phyloP scores from a whole-genome alignment of 1,140 invertebrate genomes.

The Atta cephalotes region DNA sequence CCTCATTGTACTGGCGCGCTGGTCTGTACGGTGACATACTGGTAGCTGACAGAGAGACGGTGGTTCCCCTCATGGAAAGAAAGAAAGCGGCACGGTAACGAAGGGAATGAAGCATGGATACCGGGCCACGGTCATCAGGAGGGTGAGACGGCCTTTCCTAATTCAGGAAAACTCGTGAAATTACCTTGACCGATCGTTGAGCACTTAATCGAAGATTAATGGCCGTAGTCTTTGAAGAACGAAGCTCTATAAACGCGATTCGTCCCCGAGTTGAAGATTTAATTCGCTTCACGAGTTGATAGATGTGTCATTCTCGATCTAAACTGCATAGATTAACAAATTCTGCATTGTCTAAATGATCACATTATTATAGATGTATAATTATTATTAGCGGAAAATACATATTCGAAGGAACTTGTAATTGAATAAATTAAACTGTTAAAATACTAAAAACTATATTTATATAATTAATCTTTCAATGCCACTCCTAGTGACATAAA shows the following conservation, averaged over 20 bases:
- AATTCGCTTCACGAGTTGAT: background rate
- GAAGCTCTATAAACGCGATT: background rate
- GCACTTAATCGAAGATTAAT: slow-evolving; percentile 84
- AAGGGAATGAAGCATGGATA: slow-evolving; percentile 39
- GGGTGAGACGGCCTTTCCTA: slow-evolving; percentile 74
- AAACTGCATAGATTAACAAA: slow-evolving; percentile 3
- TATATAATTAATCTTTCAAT: too few species aligned
- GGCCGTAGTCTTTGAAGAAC: slow-evolving; percentile 47
- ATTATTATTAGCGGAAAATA: background rate
- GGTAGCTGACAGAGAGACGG: slow-evolving; percentile 78
- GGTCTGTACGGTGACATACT: slow-evolving; percentile 85
- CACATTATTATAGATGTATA: background rate
- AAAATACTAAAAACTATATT: too few species aligned
- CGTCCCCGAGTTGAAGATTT: background rate
- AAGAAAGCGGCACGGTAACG: slow-evolving; percentile 46
- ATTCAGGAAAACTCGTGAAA: slow-evolving; percentile 83
- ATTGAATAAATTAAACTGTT: too few species aligned
- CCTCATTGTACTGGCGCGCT: slow-evolving; percentile 82
- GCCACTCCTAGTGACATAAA: too few species aligned
- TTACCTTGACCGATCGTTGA: slow-evolving; percentile 81
- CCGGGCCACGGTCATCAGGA: slow-evolving; percentile 40
- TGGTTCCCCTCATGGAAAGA: slow-evolving; percentile 65
- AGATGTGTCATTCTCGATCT: background rate
- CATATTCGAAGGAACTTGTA: background rate
- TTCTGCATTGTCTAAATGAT: background rate